Evolutionary conservation across 35 echinoderm and acorn worm genomes (phyloP).

Genomic region (Apostichopus californicus): DNA sequence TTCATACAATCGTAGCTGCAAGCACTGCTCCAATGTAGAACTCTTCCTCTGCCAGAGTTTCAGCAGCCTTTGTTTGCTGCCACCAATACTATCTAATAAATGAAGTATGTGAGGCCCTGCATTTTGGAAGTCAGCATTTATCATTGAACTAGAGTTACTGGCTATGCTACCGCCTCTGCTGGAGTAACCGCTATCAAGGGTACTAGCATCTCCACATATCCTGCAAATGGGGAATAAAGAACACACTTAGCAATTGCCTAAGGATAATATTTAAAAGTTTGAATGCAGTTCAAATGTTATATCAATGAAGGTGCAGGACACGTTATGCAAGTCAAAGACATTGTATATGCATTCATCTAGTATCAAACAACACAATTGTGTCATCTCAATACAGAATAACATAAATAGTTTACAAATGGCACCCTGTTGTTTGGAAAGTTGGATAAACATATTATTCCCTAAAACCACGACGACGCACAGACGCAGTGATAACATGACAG

Average conservation of each 20-base stretch:
- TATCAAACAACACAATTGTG: neutral
- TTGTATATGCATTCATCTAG: neutral
- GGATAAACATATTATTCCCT: too few species aligned
- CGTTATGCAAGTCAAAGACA: too few species aligned
- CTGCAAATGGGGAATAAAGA: conserved; percentile 39
- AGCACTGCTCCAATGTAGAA: conserved; percentile 84
- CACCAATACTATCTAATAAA: conserved; percentile 75
- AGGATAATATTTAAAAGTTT: neutral
- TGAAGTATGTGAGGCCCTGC: conserved; percentile 74
- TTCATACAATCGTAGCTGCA: conserved; percentile 90
- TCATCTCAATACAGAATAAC: neutral
- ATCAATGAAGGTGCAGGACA: too few species aligned
- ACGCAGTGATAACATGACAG: too few species aligned
- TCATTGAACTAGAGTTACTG: conserved; percentile 68
- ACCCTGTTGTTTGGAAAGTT: too few species aligned
- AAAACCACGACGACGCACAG: too few species aligned
- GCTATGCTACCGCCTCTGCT: conserved; percentile 84
- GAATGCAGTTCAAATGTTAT: too few species aligned
- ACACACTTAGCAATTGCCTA: neutral
- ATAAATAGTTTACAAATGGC: neutral
- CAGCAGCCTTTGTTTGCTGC: conserved; percentile 70
- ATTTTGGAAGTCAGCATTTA: conserved; percentile 86
- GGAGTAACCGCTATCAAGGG: conserved; percentile 85
- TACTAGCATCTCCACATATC: conserved; percentile 86
- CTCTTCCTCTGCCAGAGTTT: conserved; percentile 86